Evolutionary conservation across 2,797 vertebrate species (phyloP).

Genomic region (Malacoraja senta): DNA sequence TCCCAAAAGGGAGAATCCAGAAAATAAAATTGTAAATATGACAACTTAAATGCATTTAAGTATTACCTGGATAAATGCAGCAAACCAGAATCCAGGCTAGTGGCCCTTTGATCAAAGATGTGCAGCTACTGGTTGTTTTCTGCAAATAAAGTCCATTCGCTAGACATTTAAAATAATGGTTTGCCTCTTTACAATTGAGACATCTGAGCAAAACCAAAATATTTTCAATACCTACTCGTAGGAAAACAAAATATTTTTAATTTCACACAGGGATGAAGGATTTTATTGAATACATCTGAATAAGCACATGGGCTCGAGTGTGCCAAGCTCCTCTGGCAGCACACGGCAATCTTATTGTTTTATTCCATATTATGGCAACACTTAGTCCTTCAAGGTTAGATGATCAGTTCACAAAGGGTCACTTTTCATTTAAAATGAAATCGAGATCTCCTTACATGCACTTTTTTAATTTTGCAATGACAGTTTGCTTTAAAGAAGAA

Average conservation of each 20-base stretch:
- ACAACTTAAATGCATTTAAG: too few relatives aligned
- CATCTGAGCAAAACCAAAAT: neutral
- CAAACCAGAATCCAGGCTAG: neutral
- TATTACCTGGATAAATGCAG: neutral
- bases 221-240: neutral
- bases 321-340: conserved; percentile 8
- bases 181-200: neutral
- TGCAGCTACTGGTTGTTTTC: neutral
- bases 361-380: conserved; percentile 3
- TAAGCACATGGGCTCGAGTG: neutral
- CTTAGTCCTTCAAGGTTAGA: neutral
- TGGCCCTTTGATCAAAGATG: neutral
- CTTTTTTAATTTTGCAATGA: neutral
- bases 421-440: conserved; percentile 16
- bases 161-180: neutral
- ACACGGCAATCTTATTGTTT: conserved; percentile 19
- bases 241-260: neutral
- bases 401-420: neutral
- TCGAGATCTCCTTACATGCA: neutral
- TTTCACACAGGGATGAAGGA: conserved; percentile 4
- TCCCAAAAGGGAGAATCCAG: too few relatives aligned
- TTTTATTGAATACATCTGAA: conserved; percentile 1
- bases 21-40: too few relatives aligned
- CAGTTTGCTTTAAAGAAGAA: neutral
- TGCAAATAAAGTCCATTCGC: neutral